Percentiles rank a stretch among this genome's conserved stretches.
Conservation (phyloP, 2,113 vertebrate genomes). For the Chaenogobius annularis region DNA sequence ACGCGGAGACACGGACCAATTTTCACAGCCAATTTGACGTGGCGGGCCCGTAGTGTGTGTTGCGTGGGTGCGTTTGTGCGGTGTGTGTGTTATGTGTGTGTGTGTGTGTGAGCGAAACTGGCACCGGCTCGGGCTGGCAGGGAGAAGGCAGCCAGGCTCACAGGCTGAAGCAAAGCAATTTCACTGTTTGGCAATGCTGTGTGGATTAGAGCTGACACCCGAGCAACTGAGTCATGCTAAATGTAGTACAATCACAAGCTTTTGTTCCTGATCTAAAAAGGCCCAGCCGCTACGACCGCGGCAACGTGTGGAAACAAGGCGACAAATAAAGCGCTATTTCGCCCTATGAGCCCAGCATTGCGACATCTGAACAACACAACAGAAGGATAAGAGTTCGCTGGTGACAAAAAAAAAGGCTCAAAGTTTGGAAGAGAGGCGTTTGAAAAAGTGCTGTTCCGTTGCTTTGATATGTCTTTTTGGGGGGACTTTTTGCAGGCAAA, state of each 20-base stretch:
- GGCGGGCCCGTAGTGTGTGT: constrained; percentile 34
- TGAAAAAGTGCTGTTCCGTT: not conserved
- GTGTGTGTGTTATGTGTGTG: constrained; percentile 36
- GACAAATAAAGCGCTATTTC: constrained; percentile 61
- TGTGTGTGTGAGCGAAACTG: constrained; percentile 56
- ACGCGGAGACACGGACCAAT: constrained; percentile 61
- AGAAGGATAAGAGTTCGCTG: constrained; percentile 35
- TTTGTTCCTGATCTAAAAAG: constrained; percentile 72
- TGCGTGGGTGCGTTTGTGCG: constrained; percentile 39
- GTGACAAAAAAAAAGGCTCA: constrained; percentile 19
- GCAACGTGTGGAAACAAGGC: constrained; percentile 44
- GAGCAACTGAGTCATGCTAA: constrained; percentile 77
- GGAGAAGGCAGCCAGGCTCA: constrained; percentile 62
- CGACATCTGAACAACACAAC: constrained; percentile 51
- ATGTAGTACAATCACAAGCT: constrained; percentile 72
- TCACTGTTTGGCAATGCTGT: constrained; percentile 76
- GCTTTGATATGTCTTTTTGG: constrained; percentile 1
- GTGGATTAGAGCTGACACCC: constrained; percentile 74
- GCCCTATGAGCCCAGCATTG: constrained; percentile 55
- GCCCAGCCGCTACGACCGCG: constrained; percentile 40
- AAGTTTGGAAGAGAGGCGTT: constrained; percentile 25
- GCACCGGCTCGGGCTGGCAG: constrained; percentile 70
- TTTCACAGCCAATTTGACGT: constrained; percentile 78
- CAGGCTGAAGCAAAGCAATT: constrained; percentile 70
- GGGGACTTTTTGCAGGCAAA: not conserved